Base-by-base conservation (phyloP, 2,888 invertebrate genomes). In the Napeogenes sylphis region DNA sequence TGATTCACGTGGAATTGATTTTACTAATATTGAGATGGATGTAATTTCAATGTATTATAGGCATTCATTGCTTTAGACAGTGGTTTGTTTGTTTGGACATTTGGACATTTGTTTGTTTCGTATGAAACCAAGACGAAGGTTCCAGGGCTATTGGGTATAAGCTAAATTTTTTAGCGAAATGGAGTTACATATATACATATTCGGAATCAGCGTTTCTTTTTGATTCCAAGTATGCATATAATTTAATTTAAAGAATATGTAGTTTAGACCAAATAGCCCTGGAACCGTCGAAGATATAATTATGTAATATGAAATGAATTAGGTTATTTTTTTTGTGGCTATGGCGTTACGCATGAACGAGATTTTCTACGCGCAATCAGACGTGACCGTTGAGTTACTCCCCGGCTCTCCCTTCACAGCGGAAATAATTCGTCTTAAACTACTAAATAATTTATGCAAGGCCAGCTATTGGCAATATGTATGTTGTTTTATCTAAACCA, bases 341-440 rank as follows among this genome's bases (percentile, higher is more conserved):
- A 66, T 62, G 65, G 64, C 76, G 87, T 86, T 83, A 78, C 80
- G 87, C 87, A 80, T 83, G 83, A 84, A 70, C 72, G 79, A 70
- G 75, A 82, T 81, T 86, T 83, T 84, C 81, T 84, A 70, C 76
- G 80, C 74, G 81, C 86, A 85, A 77, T 81, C 78, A 77, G 79
- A 83, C 87, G 88, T 88, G 85, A 88, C 84, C 74, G 75, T 74
- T 73, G 77, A 70, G 82, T 80, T 79, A 79, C 79, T 79, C 80
- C 78, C 79, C 73, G 68, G 67, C 64, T 60, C 63, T 62, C 75
- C 79, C 78, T 80, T 79, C 78, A 76, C 76, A 73, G 73, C 76
- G 75, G 76, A 81, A 79, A 80, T 77, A 64, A 75, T 76, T 78
- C 74, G 75, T 71, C 71, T 73, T 70, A 64, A 61, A 51, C 38